Conservation (phyloP, 2,888 invertebrate genomes). For the Parthenolecanium corni region DNA sequence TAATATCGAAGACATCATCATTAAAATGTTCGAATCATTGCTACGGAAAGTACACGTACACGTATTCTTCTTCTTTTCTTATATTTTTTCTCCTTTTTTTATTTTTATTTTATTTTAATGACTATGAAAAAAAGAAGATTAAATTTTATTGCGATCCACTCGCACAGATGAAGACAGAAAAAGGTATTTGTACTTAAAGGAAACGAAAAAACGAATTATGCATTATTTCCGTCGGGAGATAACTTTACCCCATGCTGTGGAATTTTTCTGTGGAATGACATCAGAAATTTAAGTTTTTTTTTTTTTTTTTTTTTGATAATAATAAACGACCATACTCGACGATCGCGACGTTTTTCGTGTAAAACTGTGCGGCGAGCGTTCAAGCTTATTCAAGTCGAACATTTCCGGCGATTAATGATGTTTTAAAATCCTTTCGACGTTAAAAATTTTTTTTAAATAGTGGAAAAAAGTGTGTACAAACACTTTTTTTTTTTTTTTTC, state of each 20-base stretch:
- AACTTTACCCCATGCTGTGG: conserved; percentile 26
- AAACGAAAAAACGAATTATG: conserved; percentile 27
- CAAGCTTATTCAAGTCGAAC: conserved; percentile 13
- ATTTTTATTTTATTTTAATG: conserved; percentile 13
- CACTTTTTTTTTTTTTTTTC: conserved; percentile 4
- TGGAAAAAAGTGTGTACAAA: not conserved
- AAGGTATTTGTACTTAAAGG: conserved; percentile 25
- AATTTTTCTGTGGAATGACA: conserved; percentile 14
- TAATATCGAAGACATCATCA: conserved; percentile 21
- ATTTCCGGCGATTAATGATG: conserved; percentile 27
- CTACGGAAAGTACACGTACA: not conserved
- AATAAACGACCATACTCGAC: conserved; percentile 20
- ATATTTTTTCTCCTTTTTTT: not conserved
- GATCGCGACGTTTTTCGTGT: conserved; percentile 22
- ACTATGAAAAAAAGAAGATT: conserved; percentile 20
- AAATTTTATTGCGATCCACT: conserved; percentile 25
- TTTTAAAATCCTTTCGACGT: conserved; percentile 21
- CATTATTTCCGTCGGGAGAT: conserved; percentile 27
- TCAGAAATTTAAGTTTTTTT: conserved; percentile 17
- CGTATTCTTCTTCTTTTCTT: not conserved
- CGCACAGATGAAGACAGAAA: not conserved
- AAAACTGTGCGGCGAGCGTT: not conserved
- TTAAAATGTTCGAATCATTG: conserved; percentile 17
- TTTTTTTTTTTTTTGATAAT: conserved; percentile 15
- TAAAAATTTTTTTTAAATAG: not conserved